Evolutionary conservation across 2,888 invertebrate genomes (phyloP).

Genomic region (Pyrocoelia pectoralis): DNA sequence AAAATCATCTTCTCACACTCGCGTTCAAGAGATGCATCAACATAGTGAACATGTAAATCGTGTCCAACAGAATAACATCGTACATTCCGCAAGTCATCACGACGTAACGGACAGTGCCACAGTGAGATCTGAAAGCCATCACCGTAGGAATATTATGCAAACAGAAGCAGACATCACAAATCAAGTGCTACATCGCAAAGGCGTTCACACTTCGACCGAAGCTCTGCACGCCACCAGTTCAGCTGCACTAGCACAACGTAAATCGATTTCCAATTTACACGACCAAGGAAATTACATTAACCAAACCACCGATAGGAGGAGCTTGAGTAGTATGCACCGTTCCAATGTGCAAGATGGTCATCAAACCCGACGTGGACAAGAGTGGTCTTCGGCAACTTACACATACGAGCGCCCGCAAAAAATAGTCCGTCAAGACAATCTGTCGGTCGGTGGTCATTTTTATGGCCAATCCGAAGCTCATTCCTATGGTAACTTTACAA

Average conservation of each 20-base stretch:
- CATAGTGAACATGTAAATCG: conserved; percentile 30
- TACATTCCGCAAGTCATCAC: conserved; percentile 42
- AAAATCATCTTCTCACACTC: conserved; percentile 55
- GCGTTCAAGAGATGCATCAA: conserved; percentile 43
- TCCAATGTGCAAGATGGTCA: conserved; percentile 61
- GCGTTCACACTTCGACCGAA: conserved; percentile 72
- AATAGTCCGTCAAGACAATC: conserved; percentile 70
- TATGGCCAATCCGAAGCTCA: conserved; percentile 77
- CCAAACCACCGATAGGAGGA: conserved; percentile 76
- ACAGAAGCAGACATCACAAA: conserved; percentile 79
- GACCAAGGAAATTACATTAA: conserved; percentile 75
- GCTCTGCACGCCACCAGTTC: conserved; percentile 76
- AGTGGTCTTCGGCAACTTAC: conserved; percentile 61
- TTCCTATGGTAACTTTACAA: conserved; percentile 73
- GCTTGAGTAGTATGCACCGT: conserved; percentile 81
- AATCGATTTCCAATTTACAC: conserved; percentile 81
- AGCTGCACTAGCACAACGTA: conserved; percentile 80
- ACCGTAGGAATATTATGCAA: conserved; percentile 77
- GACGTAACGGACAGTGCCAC: conserved; percentile 35
- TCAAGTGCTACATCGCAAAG: conserved; percentile 80
- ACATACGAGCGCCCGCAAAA: conserved; percentile 69
- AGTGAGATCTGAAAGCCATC: conserved; percentile 58
- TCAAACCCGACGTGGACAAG: conserved; percentile 62
- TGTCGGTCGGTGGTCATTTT: conserved; percentile 76
- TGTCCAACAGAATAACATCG: conserved; percentile 41